Conservation (phyloP, 2,888 invertebrate genomes). For the Meteorus colon region DNA sequence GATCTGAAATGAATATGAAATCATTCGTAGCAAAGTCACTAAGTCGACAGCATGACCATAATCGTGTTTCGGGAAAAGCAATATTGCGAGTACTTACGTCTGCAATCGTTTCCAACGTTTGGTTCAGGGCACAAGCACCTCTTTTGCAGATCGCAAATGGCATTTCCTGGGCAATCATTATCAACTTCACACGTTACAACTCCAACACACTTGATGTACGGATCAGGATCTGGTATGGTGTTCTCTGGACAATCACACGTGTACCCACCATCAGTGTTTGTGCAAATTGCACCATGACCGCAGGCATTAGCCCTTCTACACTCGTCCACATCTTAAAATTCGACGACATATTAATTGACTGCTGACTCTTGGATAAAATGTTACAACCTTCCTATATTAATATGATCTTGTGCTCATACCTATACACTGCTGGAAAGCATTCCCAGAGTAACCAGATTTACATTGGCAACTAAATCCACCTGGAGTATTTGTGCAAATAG, state of each 20-base stretch:
- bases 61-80: background rate
- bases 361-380: background rate
- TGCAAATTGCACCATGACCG: constrained; percentile 87
- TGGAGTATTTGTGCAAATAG: constrained; percentile 85
- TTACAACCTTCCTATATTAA: background rate
- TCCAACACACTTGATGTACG: constrained; percentile 86
- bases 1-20: constrained; percentile 79
- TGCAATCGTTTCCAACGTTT: constrained; percentile 92
- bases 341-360: constrained; percentile 30
- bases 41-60: background rate
- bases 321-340: constrained; percentile 83
- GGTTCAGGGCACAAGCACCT: constrained; percentile 93
- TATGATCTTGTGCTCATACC: constrained; percentile 65
- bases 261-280: constrained; percentile 85
- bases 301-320: constrained; percentile 83
- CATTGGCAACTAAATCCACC: constrained; percentile 89
- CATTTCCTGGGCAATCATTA: constrained; percentile 91
- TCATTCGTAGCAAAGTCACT: background rate
- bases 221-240: constrained; percentile 88
- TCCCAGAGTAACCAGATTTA: constrained; percentile 89
- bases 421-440: constrained; percentile 85
- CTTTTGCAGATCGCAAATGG: constrained; percentile 85
- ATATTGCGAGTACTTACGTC: constrained; percentile 80
- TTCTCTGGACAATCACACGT: constrained; percentile 88
- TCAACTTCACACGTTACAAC: constrained; percentile 85